Conservation (phyloP, 2,113 vertebrate species). For the Cyprinodon tularosa region DNA sequence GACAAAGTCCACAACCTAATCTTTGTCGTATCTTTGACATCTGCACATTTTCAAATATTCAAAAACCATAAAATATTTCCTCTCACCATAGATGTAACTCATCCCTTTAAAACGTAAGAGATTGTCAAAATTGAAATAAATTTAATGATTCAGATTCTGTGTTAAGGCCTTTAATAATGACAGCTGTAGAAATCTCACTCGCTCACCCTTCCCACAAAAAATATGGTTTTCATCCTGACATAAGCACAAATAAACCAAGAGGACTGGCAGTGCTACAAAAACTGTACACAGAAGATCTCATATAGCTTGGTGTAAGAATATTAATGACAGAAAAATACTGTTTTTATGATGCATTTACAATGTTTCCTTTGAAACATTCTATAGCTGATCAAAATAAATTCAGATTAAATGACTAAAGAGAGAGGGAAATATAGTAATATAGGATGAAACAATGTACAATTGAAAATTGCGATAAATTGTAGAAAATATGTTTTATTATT, state of each 20-base stretch:
- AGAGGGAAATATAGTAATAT: conserved; percentile 62
- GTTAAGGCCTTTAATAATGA: conserved; percentile 93
- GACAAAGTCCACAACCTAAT: not conserved
- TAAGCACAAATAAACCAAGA: conserved; percentile 94
- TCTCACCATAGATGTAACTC: not conserved
- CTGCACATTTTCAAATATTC: not conserved
- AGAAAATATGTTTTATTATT: conserved; percentile 81
- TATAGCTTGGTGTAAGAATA: conserved; percentile 81
- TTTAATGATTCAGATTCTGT: conserved; percentile 47
- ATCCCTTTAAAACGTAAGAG: not conserved
- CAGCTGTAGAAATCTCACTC: conserved; percentile 86
- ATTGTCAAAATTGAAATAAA: conserved; percentile 20
- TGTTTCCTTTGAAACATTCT: conserved; percentile 49
- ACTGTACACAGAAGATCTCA: conserved; percentile 84
- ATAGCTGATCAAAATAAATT: conserved; percentile 39
- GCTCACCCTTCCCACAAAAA: conserved; percentile 75
- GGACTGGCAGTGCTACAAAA: conserved; percentile 89
- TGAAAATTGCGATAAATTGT: conserved; percentile 86
- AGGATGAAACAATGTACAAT: conserved; percentile 78
- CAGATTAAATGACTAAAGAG: conserved; percentile 17
- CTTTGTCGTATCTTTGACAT: not conserved
- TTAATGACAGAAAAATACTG: conserved; percentile 79
- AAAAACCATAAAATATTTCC: not conserved
- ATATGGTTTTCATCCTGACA: conserved; percentile 79
- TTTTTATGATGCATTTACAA: conserved; percentile 60